phyloP scores from a whole-genome alignment of 2,113 vertebrate species.

The Haplochromis vanheusdeni region DNA sequence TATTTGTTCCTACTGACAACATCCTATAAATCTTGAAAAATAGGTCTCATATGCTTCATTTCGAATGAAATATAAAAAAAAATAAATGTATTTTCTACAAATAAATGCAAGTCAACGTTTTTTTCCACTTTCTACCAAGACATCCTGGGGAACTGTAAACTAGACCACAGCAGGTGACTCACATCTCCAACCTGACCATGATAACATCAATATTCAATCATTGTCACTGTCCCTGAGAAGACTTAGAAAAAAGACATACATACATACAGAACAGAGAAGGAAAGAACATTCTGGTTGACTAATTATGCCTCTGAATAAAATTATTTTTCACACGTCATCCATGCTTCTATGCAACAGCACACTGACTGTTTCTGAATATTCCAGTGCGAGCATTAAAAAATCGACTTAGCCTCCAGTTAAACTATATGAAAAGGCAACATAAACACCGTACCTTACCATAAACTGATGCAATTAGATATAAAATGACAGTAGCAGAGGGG shows the following conservation, averaged over 20 bases:
- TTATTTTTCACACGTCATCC: not conserved
- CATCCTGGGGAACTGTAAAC: not conserved
- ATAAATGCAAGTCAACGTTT: not conserved
- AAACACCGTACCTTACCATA: not conserved
- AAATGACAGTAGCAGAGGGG: not conserved
- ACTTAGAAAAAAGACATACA: not conserved
- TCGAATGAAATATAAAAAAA: not conserved
- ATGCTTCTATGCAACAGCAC: not conserved
- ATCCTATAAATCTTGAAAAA: not conserved
- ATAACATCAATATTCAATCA: conserved; percentile 31
- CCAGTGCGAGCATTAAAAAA: not conserved
- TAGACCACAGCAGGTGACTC: conserved; percentile 14
- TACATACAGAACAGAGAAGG: not conserved
- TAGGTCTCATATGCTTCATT: not conserved
- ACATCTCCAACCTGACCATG: not conserved
- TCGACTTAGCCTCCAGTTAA: not conserved
- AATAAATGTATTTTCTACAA: not conserved
- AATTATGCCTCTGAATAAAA: not conserved
- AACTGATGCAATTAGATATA: not conserved
- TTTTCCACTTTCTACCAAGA: not conserved
- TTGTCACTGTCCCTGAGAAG: not conserved
- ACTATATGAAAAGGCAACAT: not conserved
- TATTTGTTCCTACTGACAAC: not conserved
- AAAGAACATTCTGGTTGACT: not conserved
- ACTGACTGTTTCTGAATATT: not conserved